Percentiles rank a stretch among this genome's conserved stretches.
phyloP scores from a whole-genome alignment of 2,113 vertebrate genomes.

The Alligator mississippiensis region DNA sequence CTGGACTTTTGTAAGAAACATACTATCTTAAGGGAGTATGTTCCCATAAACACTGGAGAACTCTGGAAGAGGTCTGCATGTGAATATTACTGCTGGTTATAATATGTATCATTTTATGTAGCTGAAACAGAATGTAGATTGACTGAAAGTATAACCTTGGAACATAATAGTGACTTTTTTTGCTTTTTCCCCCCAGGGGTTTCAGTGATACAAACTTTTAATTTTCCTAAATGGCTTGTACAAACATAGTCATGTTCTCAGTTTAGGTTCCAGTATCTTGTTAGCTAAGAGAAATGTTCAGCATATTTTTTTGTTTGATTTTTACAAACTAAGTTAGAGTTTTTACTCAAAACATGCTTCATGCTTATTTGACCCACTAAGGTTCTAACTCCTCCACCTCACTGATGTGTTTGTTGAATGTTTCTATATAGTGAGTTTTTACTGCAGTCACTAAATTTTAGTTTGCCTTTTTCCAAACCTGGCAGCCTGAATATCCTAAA shows the following conservation, averaged over 20 bases:
- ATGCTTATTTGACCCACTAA: neutral
- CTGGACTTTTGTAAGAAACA: neutral
- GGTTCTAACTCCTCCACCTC: neutral
- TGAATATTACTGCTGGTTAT: neutral
- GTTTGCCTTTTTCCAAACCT: conserved; percentile 24
- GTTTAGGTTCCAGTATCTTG: neutral
- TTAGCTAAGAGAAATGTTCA: neutral
- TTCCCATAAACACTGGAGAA: neutral
- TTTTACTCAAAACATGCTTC: neutral
- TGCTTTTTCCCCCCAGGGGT: neutral
- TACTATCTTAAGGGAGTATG: neutral
- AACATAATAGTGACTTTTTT: neutral
- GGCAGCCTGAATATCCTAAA: conserved; percentile 13
- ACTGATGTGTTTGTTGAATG: neutral
- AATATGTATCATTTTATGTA: neutral
- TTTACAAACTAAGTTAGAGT: neutral
- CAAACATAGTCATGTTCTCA: neutral
- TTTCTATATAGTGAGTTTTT: neutral
- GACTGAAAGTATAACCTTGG: neutral
- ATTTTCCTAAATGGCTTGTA: neutral
- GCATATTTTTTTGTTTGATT: neutral
- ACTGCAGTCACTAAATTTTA: neutral
- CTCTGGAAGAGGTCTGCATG: neutral
- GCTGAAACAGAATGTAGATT: neutral
- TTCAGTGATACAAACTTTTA: neutral